Conservation (phyloP, 2,797 vertebrate species). For the Smutsia gigantea region DNA sequence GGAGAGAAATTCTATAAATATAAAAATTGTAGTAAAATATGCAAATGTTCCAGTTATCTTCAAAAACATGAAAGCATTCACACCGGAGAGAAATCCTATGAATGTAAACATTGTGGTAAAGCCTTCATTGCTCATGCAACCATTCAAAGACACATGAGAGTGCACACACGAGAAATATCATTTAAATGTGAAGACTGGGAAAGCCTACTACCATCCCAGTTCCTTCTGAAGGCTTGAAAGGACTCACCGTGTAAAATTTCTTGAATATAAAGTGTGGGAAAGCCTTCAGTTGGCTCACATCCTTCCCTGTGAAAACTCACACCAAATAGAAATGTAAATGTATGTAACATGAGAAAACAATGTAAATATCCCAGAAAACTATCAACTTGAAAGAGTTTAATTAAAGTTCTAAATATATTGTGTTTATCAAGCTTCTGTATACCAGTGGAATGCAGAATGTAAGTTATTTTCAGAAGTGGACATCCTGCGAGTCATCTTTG, state of each 20-base stretch:
- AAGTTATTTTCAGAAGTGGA: background rate
- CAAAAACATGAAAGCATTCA: background rate
- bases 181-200: background rate
- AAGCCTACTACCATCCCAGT: background rate
- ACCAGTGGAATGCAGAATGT: background rate
- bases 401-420: background rate
- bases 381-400: background rate
- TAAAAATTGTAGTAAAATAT: no score
- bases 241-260: background rate
- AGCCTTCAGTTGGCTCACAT: background rate
- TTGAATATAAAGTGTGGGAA: background rate
- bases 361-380: background rate
- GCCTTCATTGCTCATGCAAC: background rate
- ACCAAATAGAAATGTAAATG: background rate
- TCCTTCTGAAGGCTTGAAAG: background rate
- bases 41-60: background rate
- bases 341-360: background rate
- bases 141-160: background rate
- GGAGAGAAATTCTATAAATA: no score
- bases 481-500: background rate
- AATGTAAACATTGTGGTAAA: background rate
- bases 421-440: background rate
- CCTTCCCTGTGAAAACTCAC: background rate
- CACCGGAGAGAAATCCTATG: background rate
- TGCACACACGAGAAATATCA: background rate